Conservation (phyloP, 2,113 vertebrate species). For the Grammomys surdaster region DNA sequence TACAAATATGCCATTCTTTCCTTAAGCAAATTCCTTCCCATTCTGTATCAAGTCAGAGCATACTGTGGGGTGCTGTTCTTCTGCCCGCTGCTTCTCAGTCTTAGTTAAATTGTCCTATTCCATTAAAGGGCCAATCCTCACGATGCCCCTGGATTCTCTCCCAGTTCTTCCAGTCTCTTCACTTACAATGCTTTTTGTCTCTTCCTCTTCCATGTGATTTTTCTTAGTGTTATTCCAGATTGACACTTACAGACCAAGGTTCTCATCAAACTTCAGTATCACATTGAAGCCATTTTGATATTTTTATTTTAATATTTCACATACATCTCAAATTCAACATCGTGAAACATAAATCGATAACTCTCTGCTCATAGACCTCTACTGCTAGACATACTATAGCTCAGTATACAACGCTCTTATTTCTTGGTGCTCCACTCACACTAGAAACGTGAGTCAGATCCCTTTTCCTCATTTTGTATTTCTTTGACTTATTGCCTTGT, state of each 20-base stretch:
- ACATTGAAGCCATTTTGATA: background rate
- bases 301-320: conserved; percentile 1
- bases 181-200: background rate
- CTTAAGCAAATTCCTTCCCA: background rate
- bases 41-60: background rate
- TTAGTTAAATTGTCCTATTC: background rate
- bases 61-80: background rate
- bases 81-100: background rate
- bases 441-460: background rate
- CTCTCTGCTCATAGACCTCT: background rate
- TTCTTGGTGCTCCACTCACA: background rate
- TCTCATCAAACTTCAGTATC: background rate
- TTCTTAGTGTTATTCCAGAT: background rate
- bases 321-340: background rate
- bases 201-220: background rate
- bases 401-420: background rate
- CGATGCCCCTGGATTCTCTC: background rate
- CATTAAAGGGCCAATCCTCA: background rate
- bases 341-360: background rate
- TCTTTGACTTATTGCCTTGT: background rate
- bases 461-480: background rate
- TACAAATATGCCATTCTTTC: background rate
- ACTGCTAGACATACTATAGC: background rate
- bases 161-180: background rate
- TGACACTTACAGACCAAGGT: background rate